A percentile compares a stretch with the other conserved stretches of the same genome.
Evolutionary conservation across 92 coral and sea anemone species (phyloP).

Genomic region (Porites divaricata): DNA sequence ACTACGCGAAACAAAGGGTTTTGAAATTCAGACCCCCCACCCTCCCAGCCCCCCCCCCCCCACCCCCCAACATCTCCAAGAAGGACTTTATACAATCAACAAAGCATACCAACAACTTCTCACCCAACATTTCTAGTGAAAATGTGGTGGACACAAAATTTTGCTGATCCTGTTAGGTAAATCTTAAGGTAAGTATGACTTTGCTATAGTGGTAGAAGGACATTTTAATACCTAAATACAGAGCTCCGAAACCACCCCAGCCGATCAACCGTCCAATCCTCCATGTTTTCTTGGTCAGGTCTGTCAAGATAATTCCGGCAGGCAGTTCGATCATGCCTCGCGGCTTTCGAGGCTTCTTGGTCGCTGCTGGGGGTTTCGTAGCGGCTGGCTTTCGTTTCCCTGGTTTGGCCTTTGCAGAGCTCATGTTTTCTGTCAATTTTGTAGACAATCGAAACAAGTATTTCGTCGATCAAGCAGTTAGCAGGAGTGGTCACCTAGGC

Average conservation of each 20-base stretch:
- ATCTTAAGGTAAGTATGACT: not conserved
- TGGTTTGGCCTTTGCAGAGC: conserved; percentile 68
- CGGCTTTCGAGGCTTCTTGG: conserved; percentile 86
- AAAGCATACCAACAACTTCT: too few relatives aligned
- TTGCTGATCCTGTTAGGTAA: too few relatives aligned
- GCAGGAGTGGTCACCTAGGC: conserved; percentile 33
- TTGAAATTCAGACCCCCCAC: not conserved
- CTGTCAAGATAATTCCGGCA: conserved; percentile 78
- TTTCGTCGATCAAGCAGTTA: not conserved
- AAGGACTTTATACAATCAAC: too few relatives aligned
- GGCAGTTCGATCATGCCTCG: conserved; percentile 92
- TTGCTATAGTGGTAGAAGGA: not conserved
- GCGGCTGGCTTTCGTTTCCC: conserved; percentile 60
- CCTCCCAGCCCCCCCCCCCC: not conserved
- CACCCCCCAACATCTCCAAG: not conserved
- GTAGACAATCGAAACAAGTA: not conserved
- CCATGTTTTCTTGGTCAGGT: conserved; percentile 88
- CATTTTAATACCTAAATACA: conserved; percentile 76
- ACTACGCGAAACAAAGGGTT: too few relatives aligned
- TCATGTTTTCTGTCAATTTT: conserved; percentile 46
- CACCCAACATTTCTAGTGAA: too few relatives aligned
- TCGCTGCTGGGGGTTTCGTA: conserved; percentile 62
- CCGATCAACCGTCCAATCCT: conserved; percentile 85
- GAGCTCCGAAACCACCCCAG: conserved; percentile 99
- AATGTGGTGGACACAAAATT: too few relatives aligned